Evolutionary conservation across 2,888 invertebrate species (phyloP).

Genomic region (Cyrtodaria siliqua): DNA sequence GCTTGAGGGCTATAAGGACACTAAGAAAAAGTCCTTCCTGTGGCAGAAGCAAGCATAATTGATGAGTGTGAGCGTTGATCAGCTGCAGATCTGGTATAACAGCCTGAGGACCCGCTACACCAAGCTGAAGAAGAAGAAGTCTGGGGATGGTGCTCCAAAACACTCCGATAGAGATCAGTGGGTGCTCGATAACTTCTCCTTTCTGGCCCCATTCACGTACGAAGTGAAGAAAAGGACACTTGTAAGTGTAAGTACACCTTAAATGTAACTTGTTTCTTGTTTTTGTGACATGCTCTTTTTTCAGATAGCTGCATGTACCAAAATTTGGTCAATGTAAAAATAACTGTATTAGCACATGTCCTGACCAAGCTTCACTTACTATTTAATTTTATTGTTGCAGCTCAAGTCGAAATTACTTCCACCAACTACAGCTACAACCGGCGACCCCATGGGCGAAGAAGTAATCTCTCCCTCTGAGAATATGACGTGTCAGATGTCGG

Average conservation of each 20-base stretch:
- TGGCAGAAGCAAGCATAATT: conserved; percentile 36
- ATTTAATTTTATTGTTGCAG: conserved; percentile 16
- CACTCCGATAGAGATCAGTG: conserved; percentile 38
- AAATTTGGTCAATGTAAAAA: no score
- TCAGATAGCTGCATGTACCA: no score
- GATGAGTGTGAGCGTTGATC: conserved; percentile 32
- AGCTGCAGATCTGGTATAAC: conserved; percentile 36
- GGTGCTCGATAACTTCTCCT: conserved; percentile 47
- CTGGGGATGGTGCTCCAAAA: conserved; percentile 49
- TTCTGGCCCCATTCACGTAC: no score
- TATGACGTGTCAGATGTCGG: conserved; percentile 9
- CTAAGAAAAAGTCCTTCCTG: conserved; percentile 22
- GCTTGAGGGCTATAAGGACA: conserved; percentile 21
- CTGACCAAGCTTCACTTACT: conserved; percentile 1
- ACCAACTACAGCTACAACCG: conserved; percentile 9
- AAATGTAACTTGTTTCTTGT: conserved; percentile 1
- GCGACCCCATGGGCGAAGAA: background rate
- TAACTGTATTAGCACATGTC: background rate
- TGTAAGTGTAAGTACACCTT: conserved; percentile 27
- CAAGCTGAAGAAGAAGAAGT: conserved; percentile 25
- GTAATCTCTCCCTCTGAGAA: background rate
- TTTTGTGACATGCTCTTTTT: background rate
- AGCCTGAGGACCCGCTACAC: conserved; percentile 35
- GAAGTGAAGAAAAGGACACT: conserved; percentile 44
- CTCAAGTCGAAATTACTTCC: conserved; percentile 21